These are phyloP conservation scores for Nycticryphes semicollaris DNA, from an alignment of 2,113 vertebrate species.

Conservation along the genomic window DNA sequence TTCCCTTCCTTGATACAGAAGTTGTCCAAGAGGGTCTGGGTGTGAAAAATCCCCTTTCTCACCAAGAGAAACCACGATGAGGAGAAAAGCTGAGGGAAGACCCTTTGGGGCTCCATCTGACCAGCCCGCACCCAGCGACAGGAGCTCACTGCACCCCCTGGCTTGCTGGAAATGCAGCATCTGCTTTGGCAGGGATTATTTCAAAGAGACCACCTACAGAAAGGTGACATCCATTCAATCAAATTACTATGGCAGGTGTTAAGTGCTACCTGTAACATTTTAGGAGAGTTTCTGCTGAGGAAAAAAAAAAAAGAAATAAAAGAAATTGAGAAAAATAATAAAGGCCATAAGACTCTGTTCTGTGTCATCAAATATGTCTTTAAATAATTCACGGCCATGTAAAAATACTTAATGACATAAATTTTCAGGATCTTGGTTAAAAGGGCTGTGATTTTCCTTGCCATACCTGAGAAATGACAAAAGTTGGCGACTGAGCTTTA, in stretches of 20 bases:
- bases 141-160: neutral
- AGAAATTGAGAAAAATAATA: neutral
- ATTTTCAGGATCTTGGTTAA: neutral
- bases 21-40: neutral
- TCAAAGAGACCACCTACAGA: neutral
- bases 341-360: neutral
- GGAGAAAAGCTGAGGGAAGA: neutral
- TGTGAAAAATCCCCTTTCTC: neutral
- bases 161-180: rapidly evolving
- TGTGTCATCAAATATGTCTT: neutral
- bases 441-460: neutral
- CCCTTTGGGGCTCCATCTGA: neutral
- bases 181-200: neutral
- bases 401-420: neutral
- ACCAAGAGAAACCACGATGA: neutral
- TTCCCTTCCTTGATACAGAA: neutral
- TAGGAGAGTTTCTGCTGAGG: neutral
- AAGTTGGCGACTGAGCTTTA: neutral
- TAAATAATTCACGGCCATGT: neutral
- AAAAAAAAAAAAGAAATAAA: neutral
- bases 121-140: neutral
- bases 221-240: neutral
- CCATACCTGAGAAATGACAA: neutral
- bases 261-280: neutral
- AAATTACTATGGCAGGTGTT: neutral